A percentile compares a stretch with the other conserved stretches of the same genome.
Conservation (phyloP, 2,888 invertebrate species). For the Cotesia congregata region DNA sequence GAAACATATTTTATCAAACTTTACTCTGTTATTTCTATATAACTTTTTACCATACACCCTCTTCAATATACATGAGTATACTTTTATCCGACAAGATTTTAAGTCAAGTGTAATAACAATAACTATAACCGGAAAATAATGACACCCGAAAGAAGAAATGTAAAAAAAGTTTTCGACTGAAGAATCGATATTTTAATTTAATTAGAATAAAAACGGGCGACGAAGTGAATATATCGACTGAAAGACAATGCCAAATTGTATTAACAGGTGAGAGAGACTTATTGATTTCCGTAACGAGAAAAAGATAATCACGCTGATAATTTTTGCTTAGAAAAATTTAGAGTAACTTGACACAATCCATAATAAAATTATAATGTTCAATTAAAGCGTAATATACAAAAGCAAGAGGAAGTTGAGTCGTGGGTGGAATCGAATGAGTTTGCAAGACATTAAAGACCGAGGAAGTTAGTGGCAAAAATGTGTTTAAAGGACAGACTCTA, state of each 20-base stretch:
- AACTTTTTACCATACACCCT: too few species aligned
- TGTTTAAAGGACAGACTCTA: neutral
- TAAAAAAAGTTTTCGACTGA: constrained; percentile 7
- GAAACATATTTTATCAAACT: neutral
- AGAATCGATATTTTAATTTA: constrained; percentile 56
- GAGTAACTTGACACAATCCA: neutral
- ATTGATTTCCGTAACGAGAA: constrained; percentile 24
- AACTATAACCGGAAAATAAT: neutral
- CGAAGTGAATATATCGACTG: constrained; percentile 45
- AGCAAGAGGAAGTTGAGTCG: neutral
- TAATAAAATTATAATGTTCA: neutral
- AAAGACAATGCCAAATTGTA: constrained; percentile 45
- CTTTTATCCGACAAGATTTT: constrained; percentile 1
- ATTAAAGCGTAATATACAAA: neutral
- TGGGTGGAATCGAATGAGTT: neutral
- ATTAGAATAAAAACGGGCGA: constrained; percentile 52
- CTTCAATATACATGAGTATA: neutral
- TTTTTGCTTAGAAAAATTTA: neutral
- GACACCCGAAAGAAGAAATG: constrained; percentile 27
- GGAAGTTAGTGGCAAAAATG: neutral
- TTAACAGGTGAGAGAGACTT: constrained; percentile 35
- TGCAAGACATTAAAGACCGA: neutral
- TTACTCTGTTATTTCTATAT: too few species aligned
- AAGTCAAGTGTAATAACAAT: neutral
- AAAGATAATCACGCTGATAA: neutral